Evolutionary conservation across 2,888 invertebrate genomes (phyloP).

Genomic region (Mechanitis messenoides): DNA sequence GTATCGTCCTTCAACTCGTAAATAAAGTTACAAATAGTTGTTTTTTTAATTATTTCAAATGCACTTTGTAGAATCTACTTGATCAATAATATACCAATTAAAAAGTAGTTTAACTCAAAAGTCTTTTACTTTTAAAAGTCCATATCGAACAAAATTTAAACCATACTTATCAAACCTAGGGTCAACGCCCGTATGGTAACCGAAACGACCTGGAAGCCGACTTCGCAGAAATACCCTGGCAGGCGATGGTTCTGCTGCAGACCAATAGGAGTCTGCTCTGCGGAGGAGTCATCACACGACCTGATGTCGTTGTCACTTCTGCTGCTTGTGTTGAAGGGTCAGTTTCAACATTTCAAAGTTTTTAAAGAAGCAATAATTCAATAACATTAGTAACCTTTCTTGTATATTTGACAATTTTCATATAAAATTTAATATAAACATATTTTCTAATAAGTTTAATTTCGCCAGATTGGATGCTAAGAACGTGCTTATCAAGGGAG

Average conservation of each 20-base stretch:
- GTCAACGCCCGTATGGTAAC: slow-evolving; percentile 67
- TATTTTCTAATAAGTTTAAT: neutral
- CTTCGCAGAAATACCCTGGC: slow-evolving; percentile 92
- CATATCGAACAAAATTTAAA: neutral
- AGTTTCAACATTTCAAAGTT: slow-evolving; percentile 34
- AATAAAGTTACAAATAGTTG: too few relatives aligned
- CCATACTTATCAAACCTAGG: slow-evolving; percentile 17
- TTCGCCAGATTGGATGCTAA: slow-evolving; percentile 75
- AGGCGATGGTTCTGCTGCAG: slow-evolving; percentile 86
- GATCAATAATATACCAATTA: too few relatives aligned
- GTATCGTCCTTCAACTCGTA: too few relatives aligned
- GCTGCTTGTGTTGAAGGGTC: slow-evolving; percentile 90
- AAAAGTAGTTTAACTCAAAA: too few relatives aligned
- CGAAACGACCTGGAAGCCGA: slow-evolving; percentile 76
- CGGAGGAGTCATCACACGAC: slow-evolving; percentile 86
- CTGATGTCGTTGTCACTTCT: slow-evolving; percentile 84
- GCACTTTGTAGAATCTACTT: too few relatives aligned
- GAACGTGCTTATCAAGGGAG: slow-evolving; percentile 85
- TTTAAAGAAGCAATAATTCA: too few relatives aligned
- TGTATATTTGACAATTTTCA: too few relatives aligned
- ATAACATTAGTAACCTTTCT: too few relatives aligned
- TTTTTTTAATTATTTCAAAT: too few relatives aligned
- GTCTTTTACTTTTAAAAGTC: too few relatives aligned
- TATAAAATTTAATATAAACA: too few relatives aligned
- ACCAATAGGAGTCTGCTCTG: slow-evolving; percentile 84